Evolutionary conservation across 2,797 vertebrate species (phyloP).

Genomic region (Dendrocincla tyrannina): DNA sequence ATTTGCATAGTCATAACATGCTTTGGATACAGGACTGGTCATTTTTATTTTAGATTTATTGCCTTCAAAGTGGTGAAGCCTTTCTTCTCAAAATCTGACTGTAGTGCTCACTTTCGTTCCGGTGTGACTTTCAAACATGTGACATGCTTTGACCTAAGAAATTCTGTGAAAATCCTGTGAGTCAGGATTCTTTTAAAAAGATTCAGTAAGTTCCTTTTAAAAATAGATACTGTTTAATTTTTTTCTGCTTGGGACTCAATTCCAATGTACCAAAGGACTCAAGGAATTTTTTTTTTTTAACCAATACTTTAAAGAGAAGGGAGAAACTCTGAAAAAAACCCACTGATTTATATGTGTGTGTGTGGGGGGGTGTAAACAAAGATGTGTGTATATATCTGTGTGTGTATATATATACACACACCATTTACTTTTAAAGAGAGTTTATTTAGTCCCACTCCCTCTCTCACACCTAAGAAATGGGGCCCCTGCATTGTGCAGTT

Average conservation of each 20-base stretch:
- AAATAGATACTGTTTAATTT: neutral
- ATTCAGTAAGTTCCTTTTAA: neutral
- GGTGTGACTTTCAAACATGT: neutral
- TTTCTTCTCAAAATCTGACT: neutral
- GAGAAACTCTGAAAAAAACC: neutral
- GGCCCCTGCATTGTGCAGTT: fast-evolving
- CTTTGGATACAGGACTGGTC: neutral
- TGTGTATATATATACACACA: neutral
- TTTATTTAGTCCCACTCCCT: neutral
- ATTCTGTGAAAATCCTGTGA: neutral
- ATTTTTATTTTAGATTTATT: neutral
- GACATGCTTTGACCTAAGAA: neutral
- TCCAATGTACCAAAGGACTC: neutral
- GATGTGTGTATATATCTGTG: fast-evolving
- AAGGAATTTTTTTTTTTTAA: neutral
- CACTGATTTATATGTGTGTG: fast-evolving
- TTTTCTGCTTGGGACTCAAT: neutral
- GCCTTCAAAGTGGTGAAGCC: neutral
- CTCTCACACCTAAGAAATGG: neutral
- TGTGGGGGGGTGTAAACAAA: too few relatives aligned
- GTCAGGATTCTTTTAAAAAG: neutral
- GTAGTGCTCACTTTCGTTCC: neutral
- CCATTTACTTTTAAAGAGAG: neutral
- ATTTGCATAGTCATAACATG: neutral
- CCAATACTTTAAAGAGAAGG: neutral